Evolutionary conservation across 2,888 invertebrate genomes (phyloP), one percentile per base, ranked within the genome.

Genomic region (Conops quadrifasciatus): DNA sequence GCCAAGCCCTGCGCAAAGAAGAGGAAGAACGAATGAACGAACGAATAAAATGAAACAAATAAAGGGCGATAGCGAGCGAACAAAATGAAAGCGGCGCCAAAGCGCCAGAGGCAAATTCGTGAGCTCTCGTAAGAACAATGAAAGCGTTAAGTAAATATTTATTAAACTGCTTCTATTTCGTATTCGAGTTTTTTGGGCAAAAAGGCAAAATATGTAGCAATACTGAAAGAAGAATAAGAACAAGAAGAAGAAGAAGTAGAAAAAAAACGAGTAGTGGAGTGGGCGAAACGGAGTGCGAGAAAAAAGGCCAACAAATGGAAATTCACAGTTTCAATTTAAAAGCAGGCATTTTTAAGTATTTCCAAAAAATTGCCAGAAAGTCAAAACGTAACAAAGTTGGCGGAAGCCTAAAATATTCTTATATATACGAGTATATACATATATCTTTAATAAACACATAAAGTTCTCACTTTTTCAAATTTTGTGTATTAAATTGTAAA

Each of bases 121-220:
- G 70, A 67, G 70, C 70, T 69, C 66, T 15, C 65, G 67, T 67
- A 67, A 65, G 66, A 43, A 43, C 47, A 64, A 36, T 28, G 58
- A 49, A 66, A 73, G 69, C 67, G 67, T 63, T 65, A 70, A 28
- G 70, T 67, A 71, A 73, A 73, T 71, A 71, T 73, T 71, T 73
- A 71, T 71, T 71, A 73, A 73, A 73, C 58, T 62, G 26, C 66
- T 70, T 62, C 67, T 71, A 67, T 59, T 66, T 49, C 15, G 67
- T 47, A 49, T 67, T 59, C 59, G 60, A 58, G 49, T 47, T 60
- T 43, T 47, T 60, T 28, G 36, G 19, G 51, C 16, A 26, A 36
- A 43, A 28, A 43, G 45, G 19, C n/a, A 36, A 45, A 56, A 24
- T 43, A 66, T 0, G 21, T n/a, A 24, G 43, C 24, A 19, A 51